These are phyloP conservation scores for Palaemon carinicauda DNA, from an alignment of 1,140 invertebrate genomes.

Conservation along the genomic window DNA sequence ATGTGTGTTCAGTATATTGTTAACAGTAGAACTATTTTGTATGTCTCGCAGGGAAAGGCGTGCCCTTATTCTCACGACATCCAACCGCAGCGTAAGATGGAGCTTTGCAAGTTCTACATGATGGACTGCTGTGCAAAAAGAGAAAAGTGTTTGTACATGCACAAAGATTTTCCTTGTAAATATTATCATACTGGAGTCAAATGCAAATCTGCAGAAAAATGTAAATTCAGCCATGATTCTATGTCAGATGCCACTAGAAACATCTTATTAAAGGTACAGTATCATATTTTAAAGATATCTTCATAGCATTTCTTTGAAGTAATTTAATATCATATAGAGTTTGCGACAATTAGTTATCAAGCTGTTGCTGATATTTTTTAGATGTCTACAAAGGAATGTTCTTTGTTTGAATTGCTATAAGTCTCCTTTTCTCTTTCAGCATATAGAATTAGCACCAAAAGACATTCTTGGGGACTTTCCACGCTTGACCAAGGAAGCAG, in stretches of 20 bases:
- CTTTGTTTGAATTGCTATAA: neutral
- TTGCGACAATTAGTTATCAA: neutral
- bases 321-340: too few relatives aligned
- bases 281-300: neutral
- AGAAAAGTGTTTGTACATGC: constrained; percentile 95
- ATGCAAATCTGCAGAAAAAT: constrained; percentile 81
- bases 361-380: neutral
- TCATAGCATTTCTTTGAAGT: neutral
- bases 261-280: constrained; percentile 72
- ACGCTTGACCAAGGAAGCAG: constrained; percentile 78
- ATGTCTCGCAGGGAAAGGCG: constrained; percentile 73
- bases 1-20: neutral
- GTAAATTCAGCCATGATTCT: constrained; percentile 93
- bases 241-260: constrained; percentile 77
- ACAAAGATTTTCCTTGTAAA: constrained; percentile 97
- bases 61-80: constrained; percentile 88
- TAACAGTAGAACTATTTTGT: neutral
- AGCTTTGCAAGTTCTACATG: constrained; percentile 96
- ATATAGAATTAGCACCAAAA: constrained; percentile 88
- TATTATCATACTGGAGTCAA: constrained; percentile 92
- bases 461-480: constrained; percentile 89
- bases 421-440: constrained; percentile 68
- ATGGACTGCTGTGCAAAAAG: constrained; percentile 95
- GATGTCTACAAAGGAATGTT: neutral
- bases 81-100: constrained; percentile 84